Percentiles rank a stretch among this genome's conserved stretches.
These are phyloP conservation scores for Xiphophorus hellerii DNA, from an alignment of 2,113 vertebrate genomes.

Conservation along the genomic window DNA sequence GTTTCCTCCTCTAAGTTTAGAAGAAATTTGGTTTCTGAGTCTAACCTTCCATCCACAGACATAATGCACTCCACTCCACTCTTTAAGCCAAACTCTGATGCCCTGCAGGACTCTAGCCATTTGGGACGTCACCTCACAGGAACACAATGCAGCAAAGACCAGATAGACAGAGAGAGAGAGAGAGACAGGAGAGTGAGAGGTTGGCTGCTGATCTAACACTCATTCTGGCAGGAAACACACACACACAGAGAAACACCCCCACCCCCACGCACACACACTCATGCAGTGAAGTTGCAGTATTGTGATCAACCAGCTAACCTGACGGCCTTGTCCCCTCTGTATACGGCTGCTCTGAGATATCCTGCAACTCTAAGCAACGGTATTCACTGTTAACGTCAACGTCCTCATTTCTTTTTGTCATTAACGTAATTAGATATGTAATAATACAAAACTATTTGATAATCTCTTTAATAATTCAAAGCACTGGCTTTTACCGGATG, in stretches of 20 bases:
- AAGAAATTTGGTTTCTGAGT: background rate
- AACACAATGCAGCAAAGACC: constrained; percentile 69
- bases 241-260: background rate
- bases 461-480: constrained; percentile 6
- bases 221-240: constrained; percentile 28
- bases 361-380: constrained; percentile 80
- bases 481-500: constrained; percentile 50
- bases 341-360: constrained; percentile 74
- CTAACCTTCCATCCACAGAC: constrained; percentile 73
- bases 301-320: constrained; percentile 74
- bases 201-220: constrained; percentile 40
- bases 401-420: constrained; percentile 22
- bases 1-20: background rate
- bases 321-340: constrained; percentile 71
- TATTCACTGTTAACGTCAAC: constrained; percentile 65
- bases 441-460: background rate
- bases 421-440: background rate
- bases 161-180: constrained; percentile 36
- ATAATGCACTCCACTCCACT: constrained; percentile 76
- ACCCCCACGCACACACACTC: constrained; percentile 51
- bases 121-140: constrained; percentile 57
- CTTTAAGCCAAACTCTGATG: constrained; percentile 67
- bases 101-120: constrained; percentile 62
- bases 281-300: constrained; percentile 68
- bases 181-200: constrained; percentile 27